Evolutionary conservation across 2,888 invertebrate species (phyloP).

Genomic region (Prostheceraeus crozeri): DNA sequence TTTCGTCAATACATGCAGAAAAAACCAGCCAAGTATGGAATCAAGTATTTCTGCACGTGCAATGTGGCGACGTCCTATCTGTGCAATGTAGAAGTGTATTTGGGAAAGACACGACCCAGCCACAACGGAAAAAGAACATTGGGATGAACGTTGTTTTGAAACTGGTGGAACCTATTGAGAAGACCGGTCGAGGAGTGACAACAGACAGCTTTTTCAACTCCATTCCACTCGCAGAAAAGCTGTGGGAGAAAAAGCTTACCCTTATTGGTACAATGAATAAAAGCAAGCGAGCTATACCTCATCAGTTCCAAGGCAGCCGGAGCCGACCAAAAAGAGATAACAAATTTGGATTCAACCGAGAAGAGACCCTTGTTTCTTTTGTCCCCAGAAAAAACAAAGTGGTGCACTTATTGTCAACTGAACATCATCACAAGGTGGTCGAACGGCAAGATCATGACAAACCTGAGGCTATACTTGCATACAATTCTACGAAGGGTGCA

Average conservation of each 20-base stretch:
- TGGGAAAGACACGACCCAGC: constrained; percentile 16
- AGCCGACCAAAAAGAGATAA: not conserved
- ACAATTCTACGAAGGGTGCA: constrained; percentile 11
- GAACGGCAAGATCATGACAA: not conserved
- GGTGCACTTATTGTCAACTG: constrained; percentile 3
- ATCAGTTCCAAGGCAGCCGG: not conserved
- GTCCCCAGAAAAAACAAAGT: not conserved
- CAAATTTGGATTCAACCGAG: constrained; percentile 19
- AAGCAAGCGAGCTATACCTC: constrained; percentile 18
- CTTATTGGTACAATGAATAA: not conserved
- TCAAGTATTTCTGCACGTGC: constrained; percentile 4
- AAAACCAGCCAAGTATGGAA: constrained; percentile 16
- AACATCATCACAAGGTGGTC: constrained; percentile 6
- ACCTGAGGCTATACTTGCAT: constrained; percentile 4
- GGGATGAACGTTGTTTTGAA: constrained; percentile 14
- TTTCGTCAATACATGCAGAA: constrained; percentile 3
- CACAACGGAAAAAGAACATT: not conserved
- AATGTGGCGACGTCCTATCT: constrained; percentile 7
- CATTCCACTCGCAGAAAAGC: constrained; percentile 12
- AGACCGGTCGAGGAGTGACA: constrained; percentile 9
- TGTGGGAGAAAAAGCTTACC: constrained; percentile 18
- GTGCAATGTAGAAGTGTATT: constrained; percentile 10
- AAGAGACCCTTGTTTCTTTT: not conserved
- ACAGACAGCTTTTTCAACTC: constrained; percentile 5
- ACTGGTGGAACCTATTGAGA: too few relatives aligned